These are phyloP conservation scores for Pedetes capensis DNA, from an alignment of 2,113 vertebrate species.

Conservation along the genomic window DNA sequence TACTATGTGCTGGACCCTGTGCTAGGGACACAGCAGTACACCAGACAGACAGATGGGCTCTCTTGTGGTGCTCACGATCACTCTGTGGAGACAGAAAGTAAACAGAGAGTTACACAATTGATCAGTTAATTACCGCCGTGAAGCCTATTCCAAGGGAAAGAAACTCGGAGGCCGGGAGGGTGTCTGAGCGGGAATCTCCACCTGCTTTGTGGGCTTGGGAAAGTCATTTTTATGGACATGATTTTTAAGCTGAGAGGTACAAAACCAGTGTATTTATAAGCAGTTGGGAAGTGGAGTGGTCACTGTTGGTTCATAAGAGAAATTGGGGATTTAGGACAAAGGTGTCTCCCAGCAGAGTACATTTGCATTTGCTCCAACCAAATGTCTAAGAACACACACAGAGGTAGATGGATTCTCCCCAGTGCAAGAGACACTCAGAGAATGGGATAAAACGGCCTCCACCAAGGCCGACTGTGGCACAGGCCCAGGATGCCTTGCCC, in stretches of 20 bases:
- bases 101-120: conserved; percentile 58
- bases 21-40: background rate
- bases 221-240: background rate
- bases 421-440: background rate
- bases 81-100: conserved; percentile 56
- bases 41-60: background rate
- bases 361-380: too few relatives aligned
- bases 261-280: background rate
- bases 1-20: background rate
- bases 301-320: too few relatives aligned
- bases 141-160: background rate
- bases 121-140: conserved; percentile 47
- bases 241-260: conserved; percentile 9
- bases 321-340: too few relatives aligned
- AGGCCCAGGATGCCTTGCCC: background rate
- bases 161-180: background rate
- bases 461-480: background rate
- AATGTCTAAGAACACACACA: too few relatives aligned
- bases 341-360: too few relatives aligned
- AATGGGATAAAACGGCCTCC: background rate
- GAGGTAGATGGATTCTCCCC: background rate
- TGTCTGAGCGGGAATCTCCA: background rate
- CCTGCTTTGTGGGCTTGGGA: background rate
- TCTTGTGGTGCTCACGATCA: background rate
- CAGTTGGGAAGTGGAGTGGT: background rate